Conservation (phyloP, 2,113 vertebrate species). For the Condylura cristata region DNA sequence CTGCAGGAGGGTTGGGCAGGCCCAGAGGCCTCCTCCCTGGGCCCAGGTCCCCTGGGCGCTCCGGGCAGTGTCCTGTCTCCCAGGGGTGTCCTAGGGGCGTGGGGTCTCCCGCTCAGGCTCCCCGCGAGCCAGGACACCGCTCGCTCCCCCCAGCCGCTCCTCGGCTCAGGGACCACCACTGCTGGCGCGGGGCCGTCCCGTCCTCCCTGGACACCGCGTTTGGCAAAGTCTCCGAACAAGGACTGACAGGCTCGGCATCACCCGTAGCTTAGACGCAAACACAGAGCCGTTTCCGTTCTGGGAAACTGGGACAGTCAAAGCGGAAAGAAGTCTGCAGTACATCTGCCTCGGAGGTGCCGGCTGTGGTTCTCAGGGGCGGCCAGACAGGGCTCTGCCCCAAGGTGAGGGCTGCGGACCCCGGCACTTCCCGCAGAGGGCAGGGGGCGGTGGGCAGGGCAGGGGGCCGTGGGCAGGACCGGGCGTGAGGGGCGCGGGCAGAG, state of each 20-base stretch:
- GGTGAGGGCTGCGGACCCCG: too few species aligned
- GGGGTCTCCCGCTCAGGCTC: too few species aligned
- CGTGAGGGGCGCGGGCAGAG: too few species aligned
- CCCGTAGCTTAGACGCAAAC: not conserved
- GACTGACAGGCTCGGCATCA: too few species aligned
- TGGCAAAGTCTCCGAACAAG: not conserved
- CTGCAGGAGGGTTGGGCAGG: fast-evolving
- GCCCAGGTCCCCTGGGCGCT: not conserved
- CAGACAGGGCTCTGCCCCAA: fast-evolving
- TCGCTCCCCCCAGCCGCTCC: not conserved
- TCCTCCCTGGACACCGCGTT: not conserved
- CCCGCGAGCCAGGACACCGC: fast-evolving
- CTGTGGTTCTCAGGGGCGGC: not conserved
- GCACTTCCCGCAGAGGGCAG: not conserved
- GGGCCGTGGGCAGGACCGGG: too few species aligned
- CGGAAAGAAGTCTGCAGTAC: fast-evolving
- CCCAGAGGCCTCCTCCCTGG: not conserved
- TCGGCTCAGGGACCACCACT: fast-evolving
- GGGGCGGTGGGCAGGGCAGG: fast-evolving
- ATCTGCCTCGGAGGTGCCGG: fast-evolving
- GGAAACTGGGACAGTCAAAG: not conserved
- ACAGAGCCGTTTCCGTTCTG: not conserved
- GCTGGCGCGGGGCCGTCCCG: too few species aligned
- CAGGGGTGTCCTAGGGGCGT: too few species aligned
- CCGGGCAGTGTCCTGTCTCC: not conserved